These are phyloP conservation scores for Drosophila rellima DNA, from an alignment of 2,888 invertebrate species.

Conservation along the genomic window DNA sequence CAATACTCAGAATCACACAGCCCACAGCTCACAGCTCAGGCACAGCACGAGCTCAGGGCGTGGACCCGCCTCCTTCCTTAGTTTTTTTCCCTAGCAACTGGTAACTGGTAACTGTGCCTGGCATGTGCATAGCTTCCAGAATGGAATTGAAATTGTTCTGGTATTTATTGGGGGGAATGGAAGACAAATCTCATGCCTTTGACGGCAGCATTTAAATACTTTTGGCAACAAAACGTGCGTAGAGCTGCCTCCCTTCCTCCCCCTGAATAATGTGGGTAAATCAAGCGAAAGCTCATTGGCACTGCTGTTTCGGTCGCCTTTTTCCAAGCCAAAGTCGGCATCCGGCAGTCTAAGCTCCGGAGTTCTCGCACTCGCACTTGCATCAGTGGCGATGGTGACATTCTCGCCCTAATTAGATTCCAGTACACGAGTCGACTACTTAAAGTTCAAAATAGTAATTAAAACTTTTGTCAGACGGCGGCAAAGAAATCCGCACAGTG, in stretches of 20 bases:
- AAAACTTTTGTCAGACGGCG: slow-evolving; percentile 83
- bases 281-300: slow-evolving; percentile 54
- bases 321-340: slow-evolving; percentile 15
- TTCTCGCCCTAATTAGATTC: slow-evolving; percentile 80
- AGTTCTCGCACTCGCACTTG: slow-evolving; percentile 13
- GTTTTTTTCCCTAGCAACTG: slow-evolving; percentile 6
- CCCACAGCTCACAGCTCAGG: slow-evolving; percentile 27
- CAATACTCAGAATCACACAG: slow-evolving; percentile 35
- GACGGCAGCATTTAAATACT: slow-evolving; percentile 74
- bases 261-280: slow-evolving; percentile 40
- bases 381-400: slow-evolving; percentile 43
- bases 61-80: slow-evolving; percentile 13
- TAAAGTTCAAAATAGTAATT: slow-evolving; percentile 83
- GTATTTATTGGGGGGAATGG: slow-evolving; percentile 6
- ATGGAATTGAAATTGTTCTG: slow-evolving; percentile 47
- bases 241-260: neutral
- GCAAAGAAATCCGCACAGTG: slow-evolving; percentile 51
- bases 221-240: slow-evolving; percentile 66
- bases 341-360: slow-evolving; percentile 46
- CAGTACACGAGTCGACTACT: slow-evolving; percentile 82
- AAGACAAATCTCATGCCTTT: slow-evolving; percentile 59
- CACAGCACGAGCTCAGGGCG: slow-evolving; percentile 52
- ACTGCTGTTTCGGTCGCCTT: slow-evolving; percentile 6
- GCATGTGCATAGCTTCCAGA: slow-evolving; percentile 36
- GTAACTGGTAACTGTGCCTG: slow-evolving; percentile 32